Evolutionary conservation across 2,888 invertebrate species (phyloP).

Genomic region (Diachrysia chrysitis): DNA sequence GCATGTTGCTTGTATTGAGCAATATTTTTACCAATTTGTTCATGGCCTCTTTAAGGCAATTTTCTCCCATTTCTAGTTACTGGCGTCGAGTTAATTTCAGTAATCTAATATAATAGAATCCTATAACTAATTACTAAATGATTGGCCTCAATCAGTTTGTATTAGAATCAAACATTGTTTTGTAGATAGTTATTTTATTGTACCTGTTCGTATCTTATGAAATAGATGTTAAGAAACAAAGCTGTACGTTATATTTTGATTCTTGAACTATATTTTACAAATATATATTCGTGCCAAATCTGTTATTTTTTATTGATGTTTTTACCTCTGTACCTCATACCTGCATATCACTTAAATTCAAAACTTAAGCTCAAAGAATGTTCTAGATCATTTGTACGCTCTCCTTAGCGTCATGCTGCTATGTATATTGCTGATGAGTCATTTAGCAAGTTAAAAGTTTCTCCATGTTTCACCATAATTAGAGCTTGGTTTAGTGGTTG

Average conservation of each 20-base stretch:
- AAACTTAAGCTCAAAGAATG: conserved; percentile 66
- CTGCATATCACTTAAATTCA: conserved; percentile 38
- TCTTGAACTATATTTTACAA: conserved; percentile 40
- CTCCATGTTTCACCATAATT: conserved; percentile 21
- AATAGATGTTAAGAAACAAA: conserved; percentile 56
- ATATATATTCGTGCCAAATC: conserved; percentile 57
- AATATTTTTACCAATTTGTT: conserved; percentile 75
- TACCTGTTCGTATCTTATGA: conserved; percentile 53
- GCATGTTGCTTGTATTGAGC: conserved; percentile 75
- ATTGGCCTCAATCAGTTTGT: conserved; percentile 38
- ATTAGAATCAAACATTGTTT: conserved; percentile 53
- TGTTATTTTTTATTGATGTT: conserved; percentile 63
- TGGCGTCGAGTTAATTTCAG: conserved; percentile 60
- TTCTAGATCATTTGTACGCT: conserved; percentile 73
- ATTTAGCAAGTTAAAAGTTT: conserved; percentile 37
- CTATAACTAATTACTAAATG: conserved; percentile 25
- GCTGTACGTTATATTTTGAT: conserved; percentile 53
- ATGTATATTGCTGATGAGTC: conserved; percentile 55
- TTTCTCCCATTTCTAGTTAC: conserved; percentile 75
- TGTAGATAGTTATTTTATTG: conserved; percentile 49
- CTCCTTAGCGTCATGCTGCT: conserved; percentile 52
- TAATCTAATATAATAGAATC: conserved; percentile 39
- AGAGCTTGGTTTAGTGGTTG: conserved; percentile 27
- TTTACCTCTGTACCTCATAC: conserved; percentile 58
- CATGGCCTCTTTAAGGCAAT: conserved; percentile 83